Evolutionary conservation across 92 coral and sea anemone genomes (phyloP).

Genomic region (Umimayanthus kanabou): DNA sequence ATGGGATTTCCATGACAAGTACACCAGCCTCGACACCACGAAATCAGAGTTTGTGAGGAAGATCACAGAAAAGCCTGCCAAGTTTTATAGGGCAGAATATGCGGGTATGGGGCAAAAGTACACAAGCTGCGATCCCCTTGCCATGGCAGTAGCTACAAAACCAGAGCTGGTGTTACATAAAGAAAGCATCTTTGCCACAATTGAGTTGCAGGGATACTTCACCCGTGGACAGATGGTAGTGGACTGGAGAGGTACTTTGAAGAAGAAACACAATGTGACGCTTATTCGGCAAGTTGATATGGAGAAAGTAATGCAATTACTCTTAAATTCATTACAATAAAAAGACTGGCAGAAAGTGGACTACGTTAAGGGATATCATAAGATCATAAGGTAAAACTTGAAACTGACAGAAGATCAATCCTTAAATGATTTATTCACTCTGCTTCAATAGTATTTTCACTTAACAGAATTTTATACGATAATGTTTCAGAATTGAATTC

Average conservation of each 20-base stretch:
- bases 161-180: conserved; percentile 70
- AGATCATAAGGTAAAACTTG: neutral
- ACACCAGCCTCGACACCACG: conserved; percentile 53
- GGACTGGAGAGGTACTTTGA: conserved; percentile 83
- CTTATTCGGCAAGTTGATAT: conserved; percentile 63
- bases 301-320: conserved; percentile 52
- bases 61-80: conserved; percentile 49
- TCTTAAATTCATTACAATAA: conserved; percentile 60
- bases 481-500: no score
- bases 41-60: conserved; percentile 67
- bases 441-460: no score
- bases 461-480: no score
- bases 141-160: conserved; percentile 66
- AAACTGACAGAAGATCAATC: no score
- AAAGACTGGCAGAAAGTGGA: neutral
- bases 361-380: no score
- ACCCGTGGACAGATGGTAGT: conserved; percentile 94
- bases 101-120: conserved; percentile 57
- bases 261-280: conserved; percentile 65
- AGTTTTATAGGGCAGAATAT: conserved; percentile 53
- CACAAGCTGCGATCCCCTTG: conserved; percentile 65
- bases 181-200: conserved; percentile 73
- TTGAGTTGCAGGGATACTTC: conserved; percentile 77
- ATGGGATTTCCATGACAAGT: conserved; percentile 64
- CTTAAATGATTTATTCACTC: neutral